Percentiles rank a stretch among this genome's conserved stretches.
Evolutionary conservation across 2,113 vertebrate species (phyloP).

Genomic region (Centropristis striata): DNA sequence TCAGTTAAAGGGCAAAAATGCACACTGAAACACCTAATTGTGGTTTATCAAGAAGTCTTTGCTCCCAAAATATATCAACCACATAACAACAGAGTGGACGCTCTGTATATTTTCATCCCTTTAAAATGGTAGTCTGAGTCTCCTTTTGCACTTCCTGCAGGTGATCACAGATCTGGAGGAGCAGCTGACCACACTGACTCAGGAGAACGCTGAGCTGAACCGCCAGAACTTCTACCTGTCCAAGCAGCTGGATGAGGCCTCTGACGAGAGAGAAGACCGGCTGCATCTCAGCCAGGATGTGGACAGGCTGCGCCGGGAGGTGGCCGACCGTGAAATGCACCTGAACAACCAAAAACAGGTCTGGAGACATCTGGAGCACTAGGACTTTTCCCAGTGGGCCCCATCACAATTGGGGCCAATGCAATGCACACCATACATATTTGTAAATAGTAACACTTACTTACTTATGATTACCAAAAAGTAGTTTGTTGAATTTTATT

Average conservation of each 20-base stretch:
- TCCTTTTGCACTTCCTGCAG: slow-evolving; percentile 74
- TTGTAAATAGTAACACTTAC: too few species aligned
- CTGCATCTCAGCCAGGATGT: slow-evolving; percentile 92
- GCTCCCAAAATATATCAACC: too few species aligned
- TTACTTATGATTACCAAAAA: neutral
- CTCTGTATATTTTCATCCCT: neutral
- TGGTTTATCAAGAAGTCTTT: too few species aligned
- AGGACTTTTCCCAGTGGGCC: too few species aligned
- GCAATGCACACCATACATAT: too few species aligned
- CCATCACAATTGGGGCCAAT: too few species aligned
- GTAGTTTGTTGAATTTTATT: neutral
- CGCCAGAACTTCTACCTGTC: slow-evolving; percentile 97
- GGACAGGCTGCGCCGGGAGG: slow-evolving; percentile 94
- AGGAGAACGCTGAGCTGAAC: slow-evolving; percentile 97
- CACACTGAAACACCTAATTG: too few species aligned
- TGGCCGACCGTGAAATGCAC: slow-evolving; percentile 97
- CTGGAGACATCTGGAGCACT: too few species aligned
- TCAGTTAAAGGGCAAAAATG: too few species aligned
- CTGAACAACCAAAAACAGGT: slow-evolving; percentile 97
- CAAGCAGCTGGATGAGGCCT: slow-evolving; percentile 95
- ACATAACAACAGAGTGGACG: too few species aligned
- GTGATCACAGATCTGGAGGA: slow-evolving; percentile 98
- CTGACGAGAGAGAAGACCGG: slow-evolving; percentile 90
- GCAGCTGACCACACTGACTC: slow-evolving; percentile 94
- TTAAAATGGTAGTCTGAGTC: neutral